These are phyloP conservation scores for Cheilosia scutellata DNA, from an alignment of 2,888 invertebrate genomes.

Conservation along the genomic window DNA sequence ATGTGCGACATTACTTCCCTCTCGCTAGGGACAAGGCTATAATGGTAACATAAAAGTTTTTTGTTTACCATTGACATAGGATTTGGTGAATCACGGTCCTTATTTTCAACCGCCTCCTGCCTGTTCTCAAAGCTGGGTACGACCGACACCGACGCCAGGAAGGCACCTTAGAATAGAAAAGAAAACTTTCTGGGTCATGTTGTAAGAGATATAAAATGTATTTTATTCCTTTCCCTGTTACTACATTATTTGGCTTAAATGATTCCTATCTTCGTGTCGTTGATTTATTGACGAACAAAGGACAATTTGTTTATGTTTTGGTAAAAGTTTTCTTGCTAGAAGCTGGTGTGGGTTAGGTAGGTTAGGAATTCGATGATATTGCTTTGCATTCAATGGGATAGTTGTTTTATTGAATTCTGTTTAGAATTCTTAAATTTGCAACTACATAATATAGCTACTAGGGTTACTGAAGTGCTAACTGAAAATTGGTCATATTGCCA, in stretches of 20 bases:
- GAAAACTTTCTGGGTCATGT: constrained; percentile 46
- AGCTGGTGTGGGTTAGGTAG: not conserved
- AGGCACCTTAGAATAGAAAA: constrained; percentile 7
- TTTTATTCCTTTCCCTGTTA: constrained; percentile 18
- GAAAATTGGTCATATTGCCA: no score
- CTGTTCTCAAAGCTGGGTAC: not conserved
- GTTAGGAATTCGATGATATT: not conserved
- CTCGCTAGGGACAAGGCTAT: constrained; percentile 8
- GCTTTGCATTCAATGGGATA: not conserved
- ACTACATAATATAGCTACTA: no score
- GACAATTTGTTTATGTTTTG: constrained; percentile 12
- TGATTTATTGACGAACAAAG: constrained; percentile 35
- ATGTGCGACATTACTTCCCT: not conserved
- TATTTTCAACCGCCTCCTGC: not conserved
- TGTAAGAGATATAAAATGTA: constrained; percentile 30
- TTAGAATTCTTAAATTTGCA: not conserved
- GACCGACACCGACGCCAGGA: not conserved
- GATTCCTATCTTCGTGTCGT: constrained; percentile 23
- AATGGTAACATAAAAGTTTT: not conserved
- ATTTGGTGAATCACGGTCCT: constrained; percentile 24
- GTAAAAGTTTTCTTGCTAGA: not conserved
- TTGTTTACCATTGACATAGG: constrained; percentile 28
- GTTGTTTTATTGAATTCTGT: not conserved
- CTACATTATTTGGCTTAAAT: constrained; percentile 20
- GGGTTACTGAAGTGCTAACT: no score